Base-by-base conservation (phyloP, 2,797 vertebrate genomes). In the Sebastes taczanowskii region DNA sequence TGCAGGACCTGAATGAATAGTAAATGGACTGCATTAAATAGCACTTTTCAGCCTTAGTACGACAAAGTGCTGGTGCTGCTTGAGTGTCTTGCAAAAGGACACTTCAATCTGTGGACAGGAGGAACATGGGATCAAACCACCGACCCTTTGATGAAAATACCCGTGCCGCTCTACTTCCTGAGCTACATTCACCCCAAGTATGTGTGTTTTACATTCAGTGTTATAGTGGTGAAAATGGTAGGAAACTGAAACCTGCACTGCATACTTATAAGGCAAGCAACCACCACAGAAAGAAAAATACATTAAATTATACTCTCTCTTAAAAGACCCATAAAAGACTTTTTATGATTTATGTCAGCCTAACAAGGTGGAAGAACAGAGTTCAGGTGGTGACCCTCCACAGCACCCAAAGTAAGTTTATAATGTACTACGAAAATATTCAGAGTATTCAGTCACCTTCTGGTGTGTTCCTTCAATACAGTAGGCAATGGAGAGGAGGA, bases 381-480 rank as follows among this genome's bases (percentile, higher is more conserved):
- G n/a, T 22, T 75, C 29, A 23, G 32, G 13, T 38, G 18, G 32
- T 22, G 27, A 22, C 7, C 11, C 20, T 52, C 22, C 20, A 56
- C 32, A 27, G 38, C 30, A 68, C 42, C 13, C 11, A 7, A 16
- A 30, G 11, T 34, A 72, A 14, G 30, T 13, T 67, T 9, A 11
- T 34, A 5, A 58, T n/a, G 49, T 5, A 20, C 52, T 6, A 53
- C 42, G 9, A 20, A 68, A 62, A 38, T 35, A 58, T 68, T 52
- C 20, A 52, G 9, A 80, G 7, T 20, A 38, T 66, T 60, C 23
- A 74, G 52, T 91, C 87, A 91, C 91, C 90, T 91, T 77, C 80
- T 93, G 88, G 65, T 92, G 91, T 61, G 85, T 53, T 89, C 90
- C 88, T 71, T 92, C 89, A 76, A 89, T 78, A 71, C 73, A 62